These are phyloP conservation scores for Beaufortia kweichowensis DNA, from an alignment of 2,113 vertebrate species.

Conservation along the genomic window DNA sequence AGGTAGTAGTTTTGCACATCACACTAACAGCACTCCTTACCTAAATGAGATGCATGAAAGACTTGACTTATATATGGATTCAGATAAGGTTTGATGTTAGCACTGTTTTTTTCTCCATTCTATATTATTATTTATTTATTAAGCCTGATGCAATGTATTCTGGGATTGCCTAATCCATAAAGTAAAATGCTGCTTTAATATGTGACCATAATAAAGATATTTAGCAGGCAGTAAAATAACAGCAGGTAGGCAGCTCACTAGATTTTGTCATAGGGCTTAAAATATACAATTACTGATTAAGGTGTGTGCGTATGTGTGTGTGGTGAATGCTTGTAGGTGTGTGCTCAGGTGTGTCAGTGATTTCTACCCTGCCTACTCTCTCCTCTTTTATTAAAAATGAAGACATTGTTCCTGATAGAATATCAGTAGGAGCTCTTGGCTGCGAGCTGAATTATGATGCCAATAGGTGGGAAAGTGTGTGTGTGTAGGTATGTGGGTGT, in stretches of 20 bases:
- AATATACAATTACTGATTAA: not conserved
- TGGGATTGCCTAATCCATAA: not conserved
- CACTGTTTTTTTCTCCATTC: too few relatives aligned
- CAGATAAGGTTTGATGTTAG: not conserved
- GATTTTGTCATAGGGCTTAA: not conserved
- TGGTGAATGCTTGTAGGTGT: slow-evolving; percentile 58
- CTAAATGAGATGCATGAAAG: too few relatives aligned
- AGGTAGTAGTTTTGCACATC: not conserved
- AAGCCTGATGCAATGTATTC: not conserved
- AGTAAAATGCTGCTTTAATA: not conserved
- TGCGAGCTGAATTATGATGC: slow-evolving; percentile 26
- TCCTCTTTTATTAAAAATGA: slow-evolving; percentile 30
- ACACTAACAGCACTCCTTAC: too few relatives aligned
- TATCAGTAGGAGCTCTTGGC: slow-evolving; percentile 40
- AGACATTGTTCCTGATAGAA: slow-evolving; percentile 42
- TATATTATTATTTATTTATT: too few relatives aligned
- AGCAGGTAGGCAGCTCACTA: not conserved
- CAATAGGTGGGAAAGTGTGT: slow-evolving; percentile 50
- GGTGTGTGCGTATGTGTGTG: slow-evolving; percentile 54
- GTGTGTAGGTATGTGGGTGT: slow-evolving; percentile 25
- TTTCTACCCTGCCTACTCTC: slow-evolving; percentile 15
- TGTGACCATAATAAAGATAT: not conserved
- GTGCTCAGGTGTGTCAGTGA: not conserved
- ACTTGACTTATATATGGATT: too few relatives aligned
- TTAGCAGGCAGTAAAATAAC: not conserved